A percentile compares a stretch with the other conserved stretches of the same genome.
These are phyloP conservation scores for Colaptes auratus DNA, from an alignment of 2,113 vertebrate genomes.

Conservation along the genomic window DNA sequence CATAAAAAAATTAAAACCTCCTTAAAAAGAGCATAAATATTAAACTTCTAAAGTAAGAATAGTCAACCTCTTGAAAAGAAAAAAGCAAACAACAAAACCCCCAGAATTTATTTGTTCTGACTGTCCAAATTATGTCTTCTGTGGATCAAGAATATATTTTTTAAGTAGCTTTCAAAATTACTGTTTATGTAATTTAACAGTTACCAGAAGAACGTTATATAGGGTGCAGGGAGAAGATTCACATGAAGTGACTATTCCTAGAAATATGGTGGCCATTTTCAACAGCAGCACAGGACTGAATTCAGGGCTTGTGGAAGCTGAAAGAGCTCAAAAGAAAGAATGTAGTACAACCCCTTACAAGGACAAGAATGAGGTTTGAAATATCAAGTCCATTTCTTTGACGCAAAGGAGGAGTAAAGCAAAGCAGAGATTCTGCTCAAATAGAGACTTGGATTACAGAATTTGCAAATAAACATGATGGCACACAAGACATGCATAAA, in stretches of 20 bases:
- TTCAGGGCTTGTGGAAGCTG: not conserved
- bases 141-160: not conserved
- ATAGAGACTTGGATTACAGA: not conserved
- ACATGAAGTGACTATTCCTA: not conserved
- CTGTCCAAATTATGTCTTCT: not conserved
- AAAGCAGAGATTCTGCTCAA: not conserved
- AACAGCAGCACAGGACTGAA: not conserved
- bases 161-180: not conserved
- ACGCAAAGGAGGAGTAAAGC: not conserved
- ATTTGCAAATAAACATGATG: not conserved
- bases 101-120: not conserved
- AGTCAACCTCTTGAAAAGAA: not conserved
- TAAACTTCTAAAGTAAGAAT: constrained; percentile 16
- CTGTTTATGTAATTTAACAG: not conserved
- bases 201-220: not conserved
- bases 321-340: not conserved
- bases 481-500: not conserved
- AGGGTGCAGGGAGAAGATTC: not conserved
- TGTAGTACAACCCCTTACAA: rapidly evolving
- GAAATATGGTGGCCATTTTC: not conserved
- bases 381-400: not conserved
- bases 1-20: constrained; percentile 3
- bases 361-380: not conserved
- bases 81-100: not conserved
- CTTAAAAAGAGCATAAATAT: not conserved